phyloP scores from a whole-genome alignment of 2,888 invertebrate species.

The Oegoconia quadripuncta region DNA sequence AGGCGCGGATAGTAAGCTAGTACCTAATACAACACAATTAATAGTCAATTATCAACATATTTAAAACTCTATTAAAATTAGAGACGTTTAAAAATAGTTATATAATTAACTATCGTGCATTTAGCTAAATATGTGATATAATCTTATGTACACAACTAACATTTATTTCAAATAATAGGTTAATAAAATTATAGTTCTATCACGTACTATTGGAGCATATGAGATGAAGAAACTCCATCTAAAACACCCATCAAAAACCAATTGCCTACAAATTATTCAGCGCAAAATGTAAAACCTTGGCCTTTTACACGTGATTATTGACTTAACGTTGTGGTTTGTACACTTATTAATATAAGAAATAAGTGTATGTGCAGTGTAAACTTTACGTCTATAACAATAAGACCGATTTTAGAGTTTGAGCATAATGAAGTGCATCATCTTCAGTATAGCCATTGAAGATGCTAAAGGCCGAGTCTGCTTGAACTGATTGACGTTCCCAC shows the following conservation, averaged over 20 bases:
- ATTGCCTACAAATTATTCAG: slow-evolving; percentile 60
- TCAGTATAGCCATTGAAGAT: slow-evolving; percentile 50
- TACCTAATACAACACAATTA: no score
- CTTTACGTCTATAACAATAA: slow-evolving; percentile 37
- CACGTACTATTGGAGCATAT: slow-evolving; percentile 21
- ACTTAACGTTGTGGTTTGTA: slow-evolving; percentile 43
- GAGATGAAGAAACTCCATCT: slow-evolving; percentile 35
- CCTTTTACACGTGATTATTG: slow-evolving; percentile 57
- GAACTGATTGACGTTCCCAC: slow-evolving; percentile 59
- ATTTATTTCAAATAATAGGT: not conserved
- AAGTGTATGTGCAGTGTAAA: slow-evolving; percentile 25
- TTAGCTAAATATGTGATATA: no score
- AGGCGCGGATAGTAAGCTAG: no score
- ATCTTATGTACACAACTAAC: no score
- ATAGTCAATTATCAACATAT: no score
- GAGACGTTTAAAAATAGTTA: no score
- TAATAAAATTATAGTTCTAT: slow-evolving; percentile 18
- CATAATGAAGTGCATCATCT: slow-evolving; percentile 41
- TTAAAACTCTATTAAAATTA: no score
- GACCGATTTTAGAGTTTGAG: slow-evolving; percentile 29
- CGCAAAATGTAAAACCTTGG: slow-evolving; percentile 63
- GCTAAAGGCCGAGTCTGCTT: slow-evolving; percentile 49
- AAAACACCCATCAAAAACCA: slow-evolving; percentile 59
- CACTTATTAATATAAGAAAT: slow-evolving; percentile 46
- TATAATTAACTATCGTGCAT: no score